phyloP scores from a whole-genome alignment of 2,888 invertebrate species.

The Mythimna ferrago region DNA sequence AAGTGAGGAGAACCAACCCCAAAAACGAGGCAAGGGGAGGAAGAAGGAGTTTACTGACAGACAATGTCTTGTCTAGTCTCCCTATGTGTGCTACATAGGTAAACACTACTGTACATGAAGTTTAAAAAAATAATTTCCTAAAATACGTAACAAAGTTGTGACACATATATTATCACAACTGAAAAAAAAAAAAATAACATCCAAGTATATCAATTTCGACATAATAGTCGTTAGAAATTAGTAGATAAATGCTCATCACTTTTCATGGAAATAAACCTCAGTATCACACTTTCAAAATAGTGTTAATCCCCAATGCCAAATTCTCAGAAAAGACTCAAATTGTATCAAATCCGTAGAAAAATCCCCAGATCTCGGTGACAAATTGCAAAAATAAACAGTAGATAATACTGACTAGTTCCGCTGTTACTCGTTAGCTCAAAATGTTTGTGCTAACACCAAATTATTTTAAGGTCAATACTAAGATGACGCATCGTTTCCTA shows the following conservation, averaged over 20 bases:
- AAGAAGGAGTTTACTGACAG: too few relatives aligned
- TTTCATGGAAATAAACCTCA: not conserved
- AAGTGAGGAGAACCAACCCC: too few relatives aligned
- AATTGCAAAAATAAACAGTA: slow-evolving; percentile 3
- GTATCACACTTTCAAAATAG: not conserved
- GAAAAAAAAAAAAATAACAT: not conserved
- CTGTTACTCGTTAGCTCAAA: not conserved
- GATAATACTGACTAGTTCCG: not conserved
- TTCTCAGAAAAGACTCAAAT: not conserved
- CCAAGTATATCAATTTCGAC: not conserved
- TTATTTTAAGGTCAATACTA: slow-evolving; percentile 20
- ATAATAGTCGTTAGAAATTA: not conserved
- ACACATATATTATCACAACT: too few relatives aligned
- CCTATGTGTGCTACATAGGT: too few relatives aligned
- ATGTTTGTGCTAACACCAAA: too few relatives aligned
- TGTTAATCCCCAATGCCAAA: not conserved
- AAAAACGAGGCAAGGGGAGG: too few relatives aligned
- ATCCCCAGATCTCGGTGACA: not conserved
- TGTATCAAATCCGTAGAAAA: slow-evolving; percentile 11
- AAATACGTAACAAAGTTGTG: too few relatives aligned
- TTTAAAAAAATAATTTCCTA: too few relatives aligned
- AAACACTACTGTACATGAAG: too few relatives aligned
- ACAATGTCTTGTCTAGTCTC: too few relatives aligned
- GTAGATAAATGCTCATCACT: not conserved
- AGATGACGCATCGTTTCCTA: slow-evolving; percentile 31